A percentile compares a stretch with the other conserved stretches of the same genome.
These are phyloP conservation scores for Ammospiza caudacuta DNA, from an alignment of 2,113 vertebrate species.

Conservation along the genomic window DNA sequence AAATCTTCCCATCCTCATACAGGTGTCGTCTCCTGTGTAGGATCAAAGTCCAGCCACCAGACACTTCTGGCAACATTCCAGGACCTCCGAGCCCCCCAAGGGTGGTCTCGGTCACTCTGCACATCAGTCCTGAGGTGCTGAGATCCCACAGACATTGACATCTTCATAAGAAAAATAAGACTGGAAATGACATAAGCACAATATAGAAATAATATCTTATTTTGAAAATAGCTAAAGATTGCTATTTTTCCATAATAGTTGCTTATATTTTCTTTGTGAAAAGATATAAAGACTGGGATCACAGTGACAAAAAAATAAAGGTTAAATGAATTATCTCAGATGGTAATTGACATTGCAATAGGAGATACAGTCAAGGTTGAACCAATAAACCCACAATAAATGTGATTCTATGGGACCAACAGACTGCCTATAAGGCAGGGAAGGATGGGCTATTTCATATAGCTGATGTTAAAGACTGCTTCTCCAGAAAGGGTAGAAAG, in stretches of 20 bases:
- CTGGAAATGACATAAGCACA: not conserved
- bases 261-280: not conserved
- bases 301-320: not conserved
- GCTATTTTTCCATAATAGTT: not conserved
- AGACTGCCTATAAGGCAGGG: not conserved
- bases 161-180: not conserved
- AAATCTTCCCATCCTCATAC: no score
- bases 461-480: not conserved
- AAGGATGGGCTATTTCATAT: not conserved
- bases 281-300: not conserved
- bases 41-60: no score
- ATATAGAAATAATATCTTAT: not conserved
- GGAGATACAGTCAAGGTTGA: not conserved
- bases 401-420: not conserved
- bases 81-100: no score
- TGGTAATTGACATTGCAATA: not conserved
- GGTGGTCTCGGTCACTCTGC: no score
- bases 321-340: not conserved
- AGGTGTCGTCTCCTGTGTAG: no score
- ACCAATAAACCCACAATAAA: not conserved
- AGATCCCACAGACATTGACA: not conserved
- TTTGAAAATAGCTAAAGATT: not conserved
- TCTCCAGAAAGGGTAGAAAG: not conserved
- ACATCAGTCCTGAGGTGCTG: no score
- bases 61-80: no score